Evolutionary conservation across 2,888 invertebrate genomes (phyloP).

Genomic region (Drepanosiphum platanoidis): DNA sequence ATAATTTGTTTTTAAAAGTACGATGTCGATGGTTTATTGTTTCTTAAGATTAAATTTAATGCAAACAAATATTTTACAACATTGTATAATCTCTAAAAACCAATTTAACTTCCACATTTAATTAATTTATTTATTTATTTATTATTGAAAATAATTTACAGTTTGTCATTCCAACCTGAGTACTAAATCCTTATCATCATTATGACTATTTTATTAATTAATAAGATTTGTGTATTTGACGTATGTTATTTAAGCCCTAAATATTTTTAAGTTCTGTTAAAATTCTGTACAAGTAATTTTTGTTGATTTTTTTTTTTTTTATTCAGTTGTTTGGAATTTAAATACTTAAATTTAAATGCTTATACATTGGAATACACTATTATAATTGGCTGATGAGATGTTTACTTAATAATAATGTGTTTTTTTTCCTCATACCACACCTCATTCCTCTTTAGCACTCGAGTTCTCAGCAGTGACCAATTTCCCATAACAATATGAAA

Average conservation of each 20-base stretch:
- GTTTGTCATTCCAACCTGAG: neutral
- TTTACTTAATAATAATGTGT: slow-evolving; percentile 25
- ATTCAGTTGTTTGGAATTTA: slow-evolving; percentile 13
- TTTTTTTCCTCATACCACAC: neutral
- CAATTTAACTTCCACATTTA: slow-evolving; percentile 1
- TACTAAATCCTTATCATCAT: slow-evolving; percentile 17
- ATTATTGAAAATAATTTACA: slow-evolving; percentile 17
- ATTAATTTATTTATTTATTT: neutral
- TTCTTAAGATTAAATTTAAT: neutral
- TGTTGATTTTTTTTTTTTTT: slow-evolving; percentile 31
- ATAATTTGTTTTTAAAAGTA: neutral
- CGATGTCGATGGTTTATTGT: neutral
- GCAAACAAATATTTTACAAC: neutral
- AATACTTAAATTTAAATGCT: slow-evolving; percentile 12
- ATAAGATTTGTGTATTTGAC: neutral
- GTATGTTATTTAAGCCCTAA: slow-evolving; percentile 29
- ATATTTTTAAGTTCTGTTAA: slow-evolving; percentile 27
- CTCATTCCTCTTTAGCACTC: neutral
- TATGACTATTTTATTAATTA: neutral
- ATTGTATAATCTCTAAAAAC: neutral
- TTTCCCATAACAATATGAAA: too few relatives aligned
- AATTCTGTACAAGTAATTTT: slow-evolving; percentile 35
- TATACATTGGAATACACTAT: slow-evolving; percentile 39
- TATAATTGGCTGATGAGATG: slow-evolving; percentile 33
- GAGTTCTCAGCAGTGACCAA: neutral